Base-by-base conservation (phyloP, 2,113 vertebrate genomes). In the Acrocephalus arundinaceus region DNA sequence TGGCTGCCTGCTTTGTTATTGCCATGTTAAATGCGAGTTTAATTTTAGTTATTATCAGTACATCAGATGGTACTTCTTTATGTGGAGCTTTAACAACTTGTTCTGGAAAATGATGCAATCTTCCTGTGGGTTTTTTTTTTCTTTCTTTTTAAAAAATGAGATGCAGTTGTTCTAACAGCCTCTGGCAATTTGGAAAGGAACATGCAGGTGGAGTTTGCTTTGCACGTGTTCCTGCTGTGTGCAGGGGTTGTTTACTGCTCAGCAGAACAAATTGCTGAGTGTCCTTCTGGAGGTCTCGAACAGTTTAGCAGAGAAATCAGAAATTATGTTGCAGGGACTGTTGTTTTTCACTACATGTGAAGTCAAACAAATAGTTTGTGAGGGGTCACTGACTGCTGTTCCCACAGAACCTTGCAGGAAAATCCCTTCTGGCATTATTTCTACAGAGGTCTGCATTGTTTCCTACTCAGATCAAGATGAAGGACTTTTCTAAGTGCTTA, bases 191-290 rank as follows among this genome's bases (percentile, higher is more conserved):
- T 76, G 81, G 71, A 91, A 74, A 89, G 75, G 87, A 87, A 65
- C 87, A 76, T 3, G 58, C 94, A 96, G 87, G 94, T 95, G 91
- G 90, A 70, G 84, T 65, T 91, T 72, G 74, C 91, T 82, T 30
- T 92, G 89, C 91, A 91, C 87, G 27, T 92, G 85, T 87, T 93
- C 87, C 87, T 93, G 84, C 77, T 87, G 89, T 49, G 37, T 58
- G 84, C 78, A 54, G 66, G 68, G 62, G 18, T 23, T 94, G 91
- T 87, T 96, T 79, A 58, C 71, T 87, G 93, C 74, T 94, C 89
- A 82, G 74, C 78, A 76, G 62, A 79, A 62, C 89, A 96, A 91
- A 85, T 43, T 89, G 54, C 48, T 7, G 6, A 63, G 81, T 73
- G 81, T 94, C 90, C 87, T 96, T 87, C 78, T 93, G 81, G 54